These are phyloP conservation scores for Pristionchus japonicus DNA, from an alignment of 2,888 invertebrate genomes.

Conservation along the genomic window DNA sequence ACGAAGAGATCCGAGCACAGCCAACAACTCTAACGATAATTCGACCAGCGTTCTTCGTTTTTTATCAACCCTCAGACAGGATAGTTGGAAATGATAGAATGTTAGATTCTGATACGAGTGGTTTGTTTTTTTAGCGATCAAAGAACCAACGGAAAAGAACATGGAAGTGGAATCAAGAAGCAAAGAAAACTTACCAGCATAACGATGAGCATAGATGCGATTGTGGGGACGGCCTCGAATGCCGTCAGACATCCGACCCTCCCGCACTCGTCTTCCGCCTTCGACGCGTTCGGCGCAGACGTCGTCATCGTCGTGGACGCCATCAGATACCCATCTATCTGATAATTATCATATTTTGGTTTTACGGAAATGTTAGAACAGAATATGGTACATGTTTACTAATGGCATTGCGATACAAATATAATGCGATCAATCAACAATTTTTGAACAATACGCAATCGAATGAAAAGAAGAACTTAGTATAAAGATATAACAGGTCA, in stretches of 20 bases:
- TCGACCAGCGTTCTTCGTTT: background rate
- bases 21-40: background rate
- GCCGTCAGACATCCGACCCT: slow-evolving; percentile 61
- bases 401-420: too few relatives aligned
- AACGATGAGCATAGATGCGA: slow-evolving; percentile 72
- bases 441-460: too few relatives aligned
- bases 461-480: too few relatives aligned
- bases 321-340: background rate
- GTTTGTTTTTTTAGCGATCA: too few relatives aligned
- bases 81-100: background rate
- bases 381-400: too few relatives aligned
- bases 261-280: slow-evolving; percentile 41
- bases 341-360: too few relatives aligned
- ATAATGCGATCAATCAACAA: too few relatives aligned
- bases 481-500: too few relatives aligned
- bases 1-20: background rate
- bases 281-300: slow-evolving; percentile 2
- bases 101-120: too few relatives aligned
- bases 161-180: too few relatives aligned
- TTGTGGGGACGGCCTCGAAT: slow-evolving; percentile 67
- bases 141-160: too few relatives aligned
- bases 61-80: background rate
- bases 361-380: too few relatives aligned
- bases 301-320: slow-evolving; percentile 31
- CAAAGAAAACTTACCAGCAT: slow-evolving; percentile 68